Evolutionary conservation across 2,797 vertebrate genomes (phyloP).

Genomic region (Pseudochirops corinnae): DNA sequence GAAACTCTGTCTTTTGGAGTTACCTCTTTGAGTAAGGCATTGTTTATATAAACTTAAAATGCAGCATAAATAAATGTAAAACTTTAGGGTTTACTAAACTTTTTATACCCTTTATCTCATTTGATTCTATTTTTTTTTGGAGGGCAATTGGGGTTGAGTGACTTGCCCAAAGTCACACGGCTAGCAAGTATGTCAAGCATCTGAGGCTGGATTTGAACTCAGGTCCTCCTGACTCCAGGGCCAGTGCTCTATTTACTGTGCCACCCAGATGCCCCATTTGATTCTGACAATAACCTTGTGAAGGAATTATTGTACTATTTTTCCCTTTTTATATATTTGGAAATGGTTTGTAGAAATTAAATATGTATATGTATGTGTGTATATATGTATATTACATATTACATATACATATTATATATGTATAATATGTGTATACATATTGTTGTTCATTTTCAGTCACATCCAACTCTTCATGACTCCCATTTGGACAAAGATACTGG

Average conservation of each 20-base stretch:
- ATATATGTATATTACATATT: too few relatives aligned
- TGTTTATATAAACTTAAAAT: neutral
- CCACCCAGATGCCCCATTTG: neutral
- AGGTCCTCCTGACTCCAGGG: too few relatives aligned
- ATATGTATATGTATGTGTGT: neutral
- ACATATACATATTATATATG: too few relatives aligned
- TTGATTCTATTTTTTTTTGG: neutral
- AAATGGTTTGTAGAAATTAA: neutral
- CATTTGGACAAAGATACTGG: neutral
- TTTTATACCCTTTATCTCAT: neutral
- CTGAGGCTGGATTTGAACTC: too few relatives aligned
- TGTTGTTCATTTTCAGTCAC: neutral
- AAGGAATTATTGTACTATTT: neutral
- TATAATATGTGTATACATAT: neutral
- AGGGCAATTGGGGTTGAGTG: too few relatives aligned
- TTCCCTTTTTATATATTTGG: neutral
- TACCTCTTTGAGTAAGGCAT: neutral
- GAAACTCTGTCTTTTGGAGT: neutral
- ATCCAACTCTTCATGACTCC: neutral
- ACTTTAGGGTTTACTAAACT: neutral
- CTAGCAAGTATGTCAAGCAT: too few relatives aligned
- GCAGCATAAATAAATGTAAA: neutral
- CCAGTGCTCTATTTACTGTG: too few relatives aligned
- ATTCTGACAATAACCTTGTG: neutral
- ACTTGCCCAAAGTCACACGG: too few relatives aligned